Conservation (phyloP, 2,797 vertebrate species). For the Euthynnus affinis region DNA sequence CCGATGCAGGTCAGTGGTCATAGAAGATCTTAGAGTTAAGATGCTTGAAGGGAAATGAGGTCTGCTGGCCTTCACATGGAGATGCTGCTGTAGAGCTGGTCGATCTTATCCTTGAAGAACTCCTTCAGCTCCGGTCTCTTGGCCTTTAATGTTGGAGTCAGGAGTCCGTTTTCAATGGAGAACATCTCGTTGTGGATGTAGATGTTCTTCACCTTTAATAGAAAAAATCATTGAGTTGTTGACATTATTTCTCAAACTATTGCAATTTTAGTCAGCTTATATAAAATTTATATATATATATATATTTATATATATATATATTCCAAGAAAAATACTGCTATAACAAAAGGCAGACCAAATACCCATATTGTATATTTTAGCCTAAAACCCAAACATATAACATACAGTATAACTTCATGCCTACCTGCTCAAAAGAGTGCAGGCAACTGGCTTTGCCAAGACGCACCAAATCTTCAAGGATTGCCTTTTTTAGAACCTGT, state of each 20-base stretch:
- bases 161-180: slow-evolving; percentile 94
- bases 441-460: slow-evolving; percentile 95
- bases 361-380: background rate
- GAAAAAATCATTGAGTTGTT: background rate
- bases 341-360: background rate
- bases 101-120: slow-evolving; percentile 94
- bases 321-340: background rate
- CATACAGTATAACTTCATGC: background rate
- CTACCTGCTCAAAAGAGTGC: slow-evolving; percentile 98
- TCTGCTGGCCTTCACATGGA: slow-evolving; percentile 87
- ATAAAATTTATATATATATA: too few relatives aligned
- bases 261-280: too few relatives aligned
- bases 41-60: slow-evolving; percentile 54
- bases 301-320: too few relatives aligned
- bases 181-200: slow-evolving; percentile 96
- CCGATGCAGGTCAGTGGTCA: slow-evolving; percentile 49
- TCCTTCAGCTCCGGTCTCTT: slow-evolving; percentile 96
- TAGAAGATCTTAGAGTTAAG: slow-evolving; percentile 61
- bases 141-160: slow-evolving; percentile 97
- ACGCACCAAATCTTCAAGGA: slow-evolving; percentile 95
- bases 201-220: slow-evolving; percentile 94
- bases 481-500: slow-evolving; percentile 92
- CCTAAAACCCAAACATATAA: background rate
- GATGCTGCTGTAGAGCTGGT: slow-evolving; percentile 93
- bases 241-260: background rate